Conservation (phyloP, 1,140 invertebrate species). For the Drosophila punjabiensis region DNA sequence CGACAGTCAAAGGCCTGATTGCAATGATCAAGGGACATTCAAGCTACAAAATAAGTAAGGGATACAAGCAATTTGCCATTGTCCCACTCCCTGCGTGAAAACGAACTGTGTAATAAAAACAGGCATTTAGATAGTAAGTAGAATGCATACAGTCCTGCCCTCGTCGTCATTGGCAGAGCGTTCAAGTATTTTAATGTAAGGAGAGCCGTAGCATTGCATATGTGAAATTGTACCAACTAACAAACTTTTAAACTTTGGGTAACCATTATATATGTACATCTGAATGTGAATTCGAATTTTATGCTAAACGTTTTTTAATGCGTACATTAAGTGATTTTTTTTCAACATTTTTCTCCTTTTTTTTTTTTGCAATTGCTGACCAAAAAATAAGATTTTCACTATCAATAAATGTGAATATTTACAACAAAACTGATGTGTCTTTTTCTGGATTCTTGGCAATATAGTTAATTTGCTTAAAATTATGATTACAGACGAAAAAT, state of each 20-base stretch:
- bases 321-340: slow-evolving; percentile 37
- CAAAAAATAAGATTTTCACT: slow-evolving; percentile 32
- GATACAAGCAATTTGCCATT: neutral
- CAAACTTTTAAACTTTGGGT: slow-evolving; percentile 2
- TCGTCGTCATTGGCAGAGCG: neutral
- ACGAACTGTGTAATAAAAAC: neutral
- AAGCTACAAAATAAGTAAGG: neutral
- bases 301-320: slow-evolving; percentile 9
- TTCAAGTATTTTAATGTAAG: slow-evolving; percentile 28
- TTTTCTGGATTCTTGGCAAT: neutral
- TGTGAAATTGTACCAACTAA: slow-evolving; percentile 9
- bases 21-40: neutral
- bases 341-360: neutral
- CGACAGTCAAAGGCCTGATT: slow-evolving; percentile 4
- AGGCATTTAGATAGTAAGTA: slow-evolving; percentile 14
- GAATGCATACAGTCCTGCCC: neutral
- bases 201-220: slow-evolving; percentile 16
- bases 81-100: neutral
- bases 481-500: too few relatives aligned
- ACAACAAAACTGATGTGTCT: neutral
- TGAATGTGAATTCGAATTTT: slow-evolving; percentile 33
- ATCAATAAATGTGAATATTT: slow-evolving; percentile 35
- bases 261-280: slow-evolving; percentile 4
- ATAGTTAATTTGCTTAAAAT: too few relatives aligned
- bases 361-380: slow-evolving; percentile 47